phyloP scores from a whole-genome alignment of 2,888 invertebrate genomes.

The Cephus pygmeus region DNA sequence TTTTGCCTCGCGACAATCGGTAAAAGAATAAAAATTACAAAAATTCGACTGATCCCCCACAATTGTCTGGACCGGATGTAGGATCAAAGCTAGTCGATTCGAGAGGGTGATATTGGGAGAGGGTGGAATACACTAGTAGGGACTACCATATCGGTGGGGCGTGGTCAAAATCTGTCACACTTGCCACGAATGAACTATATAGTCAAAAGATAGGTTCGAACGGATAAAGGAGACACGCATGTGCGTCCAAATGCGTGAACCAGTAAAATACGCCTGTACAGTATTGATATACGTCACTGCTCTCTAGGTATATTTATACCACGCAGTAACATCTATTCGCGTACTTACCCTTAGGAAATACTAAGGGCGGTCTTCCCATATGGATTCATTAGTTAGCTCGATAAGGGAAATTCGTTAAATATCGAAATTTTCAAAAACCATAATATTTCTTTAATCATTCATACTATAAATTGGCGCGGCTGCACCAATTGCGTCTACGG shows the following conservation, averaged over 20 bases:
- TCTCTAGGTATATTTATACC: neutral
- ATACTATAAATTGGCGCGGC: neutral
- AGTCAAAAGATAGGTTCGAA: slow-evolving; percentile 2
- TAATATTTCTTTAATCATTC: neutral
- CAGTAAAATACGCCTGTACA: neutral
- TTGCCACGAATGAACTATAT: slow-evolving; percentile 56
- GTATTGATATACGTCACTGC: slow-evolving; percentile 1
- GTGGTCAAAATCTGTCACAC: slow-evolving; percentile 65
- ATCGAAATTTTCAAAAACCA: neutral
- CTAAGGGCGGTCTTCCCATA: neutral
- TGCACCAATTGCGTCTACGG: neutral
- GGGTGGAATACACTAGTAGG: slow-evolving; percentile 22
- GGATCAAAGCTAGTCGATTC: slow-evolving; percentile 52
- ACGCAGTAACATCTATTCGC: slow-evolving; percentile 1
- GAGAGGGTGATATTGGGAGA: slow-evolving; percentile 16
- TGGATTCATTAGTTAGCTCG: neutral
- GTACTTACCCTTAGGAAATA: neutral
- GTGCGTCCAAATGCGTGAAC: neutral
- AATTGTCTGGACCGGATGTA: slow-evolving; percentile 34
- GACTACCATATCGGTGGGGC: slow-evolving; percentile 62
- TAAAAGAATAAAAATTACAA: neutral
- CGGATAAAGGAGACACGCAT: slow-evolving; percentile 3
- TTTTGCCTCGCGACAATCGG: neutral
- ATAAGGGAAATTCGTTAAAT: neutral
- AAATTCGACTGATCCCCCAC: neutral